phyloP scores from a whole-genome alignment of 2,888 invertebrate species.

The Ochropleura leucogaster region DNA sequence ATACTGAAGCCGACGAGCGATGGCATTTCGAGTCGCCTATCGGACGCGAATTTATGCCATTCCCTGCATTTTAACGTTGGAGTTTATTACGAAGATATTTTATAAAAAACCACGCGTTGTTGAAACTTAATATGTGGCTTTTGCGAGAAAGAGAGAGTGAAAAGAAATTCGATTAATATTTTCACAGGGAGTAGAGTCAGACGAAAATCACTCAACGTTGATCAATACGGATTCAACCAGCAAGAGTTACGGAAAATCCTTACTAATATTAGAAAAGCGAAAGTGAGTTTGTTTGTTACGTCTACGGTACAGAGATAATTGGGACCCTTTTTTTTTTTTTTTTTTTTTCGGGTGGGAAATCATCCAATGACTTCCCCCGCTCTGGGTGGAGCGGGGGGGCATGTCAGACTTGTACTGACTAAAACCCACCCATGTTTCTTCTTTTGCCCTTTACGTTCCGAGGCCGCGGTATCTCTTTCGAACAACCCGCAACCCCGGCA shows the following conservation, averaged over 20 bases:
- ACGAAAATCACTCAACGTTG: constrained; percentile 12
- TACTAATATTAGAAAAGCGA: too few species aligned
- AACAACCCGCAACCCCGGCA: too few species aligned
- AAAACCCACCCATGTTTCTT: too few species aligned
- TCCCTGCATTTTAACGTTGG: constrained; percentile 35
- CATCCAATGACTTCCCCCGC: too few species aligned
- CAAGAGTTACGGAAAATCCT: neutral
- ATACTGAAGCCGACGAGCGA: constrained; percentile 61
- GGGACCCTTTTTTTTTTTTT: too few species aligned
- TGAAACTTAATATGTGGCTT: neutral
- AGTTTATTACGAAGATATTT: constrained; percentile 30
- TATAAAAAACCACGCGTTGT: constrained; percentile 18
- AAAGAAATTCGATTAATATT: neutral
- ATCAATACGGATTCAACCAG: constrained; percentile 28
- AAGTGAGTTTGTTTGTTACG: too few species aligned
- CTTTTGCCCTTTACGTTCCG: too few species aligned
- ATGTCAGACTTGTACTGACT: too few species aligned
- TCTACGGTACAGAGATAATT: too few species aligned
- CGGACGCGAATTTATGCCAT: constrained; percentile 59
- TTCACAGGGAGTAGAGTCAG: neutral
- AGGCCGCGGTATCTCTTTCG: too few species aligned
- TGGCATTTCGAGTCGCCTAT: constrained; percentile 54
- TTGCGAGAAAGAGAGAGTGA: neutral
- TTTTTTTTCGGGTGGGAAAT: too few species aligned
- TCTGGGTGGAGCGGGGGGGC: too few species aligned